Evolutionary conservation across 1,140 invertebrate genomes (phyloP).

Genomic region (Drosophila yakuba): DNA sequence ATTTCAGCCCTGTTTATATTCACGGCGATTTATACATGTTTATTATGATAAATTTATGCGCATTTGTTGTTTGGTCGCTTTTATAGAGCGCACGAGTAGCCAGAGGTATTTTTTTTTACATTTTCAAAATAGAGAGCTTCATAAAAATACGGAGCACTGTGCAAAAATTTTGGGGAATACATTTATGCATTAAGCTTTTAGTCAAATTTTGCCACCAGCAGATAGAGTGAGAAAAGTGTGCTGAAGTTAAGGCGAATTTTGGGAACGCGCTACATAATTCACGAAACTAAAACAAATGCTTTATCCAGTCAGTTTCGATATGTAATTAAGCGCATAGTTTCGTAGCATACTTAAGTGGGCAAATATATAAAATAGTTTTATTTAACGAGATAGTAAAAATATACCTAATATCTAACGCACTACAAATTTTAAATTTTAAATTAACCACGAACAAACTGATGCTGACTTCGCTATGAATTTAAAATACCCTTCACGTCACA

Average conservation of each 20-base stretch:
- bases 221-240: not conserved
- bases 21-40: constrained; percentile 71
- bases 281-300: not conserved
- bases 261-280: not conserved
- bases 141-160: constrained; percentile 12
- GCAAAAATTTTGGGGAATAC: constrained; percentile 21
- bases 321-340: not conserved
- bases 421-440: no score
- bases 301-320: not conserved
- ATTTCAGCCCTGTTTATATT: constrained; percentile 68
- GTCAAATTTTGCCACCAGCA: constrained; percentile 21
- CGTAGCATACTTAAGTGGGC: not conserved
- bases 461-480: no score
- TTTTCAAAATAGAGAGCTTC: constrained; percentile 14
- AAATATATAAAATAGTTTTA: not conserved
- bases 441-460: no score
- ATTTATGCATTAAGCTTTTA: constrained; percentile 43
- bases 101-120: not conserved
- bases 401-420: no score
- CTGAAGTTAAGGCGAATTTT: not conserved
- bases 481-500: not conserved
- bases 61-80: constrained; percentile 63
- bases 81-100: constrained; percentile 34
- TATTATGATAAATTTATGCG: constrained; percentile 81
- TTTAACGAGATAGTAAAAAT: not conserved